These are phyloP conservation scores for Enoplosus armatus DNA, from an alignment of 2,797 vertebrate genomes.

Conservation along the genomic window DNA sequence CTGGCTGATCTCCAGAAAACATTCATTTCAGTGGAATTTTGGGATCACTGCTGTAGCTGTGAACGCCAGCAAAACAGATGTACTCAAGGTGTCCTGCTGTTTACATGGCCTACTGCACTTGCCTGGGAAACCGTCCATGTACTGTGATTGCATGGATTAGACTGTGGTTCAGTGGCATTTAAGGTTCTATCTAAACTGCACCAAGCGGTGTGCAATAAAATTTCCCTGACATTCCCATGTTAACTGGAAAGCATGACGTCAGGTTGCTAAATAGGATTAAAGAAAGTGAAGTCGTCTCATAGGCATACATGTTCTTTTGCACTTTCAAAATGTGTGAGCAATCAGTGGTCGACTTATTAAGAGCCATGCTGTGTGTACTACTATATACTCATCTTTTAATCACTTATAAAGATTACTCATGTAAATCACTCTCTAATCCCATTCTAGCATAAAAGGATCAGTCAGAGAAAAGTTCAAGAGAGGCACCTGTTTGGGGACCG, in stretches of 20 bases:
- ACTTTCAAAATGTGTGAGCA: neutral
- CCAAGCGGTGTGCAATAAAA: constrained; percentile 17
- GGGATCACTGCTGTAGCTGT: constrained; percentile 8
- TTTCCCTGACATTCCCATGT: neutral
- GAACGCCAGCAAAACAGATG: constrained; percentile 47
- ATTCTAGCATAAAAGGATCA: neutral
- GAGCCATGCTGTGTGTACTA: neutral
- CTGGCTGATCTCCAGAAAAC: constrained; percentile 23
- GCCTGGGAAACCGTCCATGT: constrained; percentile 53
- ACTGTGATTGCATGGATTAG: constrained; percentile 46
- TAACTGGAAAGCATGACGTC: constrained; percentile 28
- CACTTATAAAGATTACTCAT: neutral
- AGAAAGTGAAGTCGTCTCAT: neutral
- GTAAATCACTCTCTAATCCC: constrained; percentile 27
- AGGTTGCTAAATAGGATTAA: constrained; percentile 12
- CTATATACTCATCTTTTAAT: constrained; percentile 16
- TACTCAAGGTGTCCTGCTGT: constrained; percentile 56
- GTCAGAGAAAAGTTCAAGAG: constrained; percentile 13
- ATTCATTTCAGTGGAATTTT: constrained; percentile 32
- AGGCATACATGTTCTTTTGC: neutral
- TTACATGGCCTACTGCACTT: constrained; percentile 59
- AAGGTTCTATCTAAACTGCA: constrained; percentile 33
- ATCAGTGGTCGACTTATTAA: neutral
- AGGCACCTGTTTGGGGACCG: constrained; percentile 31
- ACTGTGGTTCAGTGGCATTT: constrained; percentile 32